Conservation (phyloP, 2,113 vertebrate genomes). For the Ceyx margarethae region DNA sequence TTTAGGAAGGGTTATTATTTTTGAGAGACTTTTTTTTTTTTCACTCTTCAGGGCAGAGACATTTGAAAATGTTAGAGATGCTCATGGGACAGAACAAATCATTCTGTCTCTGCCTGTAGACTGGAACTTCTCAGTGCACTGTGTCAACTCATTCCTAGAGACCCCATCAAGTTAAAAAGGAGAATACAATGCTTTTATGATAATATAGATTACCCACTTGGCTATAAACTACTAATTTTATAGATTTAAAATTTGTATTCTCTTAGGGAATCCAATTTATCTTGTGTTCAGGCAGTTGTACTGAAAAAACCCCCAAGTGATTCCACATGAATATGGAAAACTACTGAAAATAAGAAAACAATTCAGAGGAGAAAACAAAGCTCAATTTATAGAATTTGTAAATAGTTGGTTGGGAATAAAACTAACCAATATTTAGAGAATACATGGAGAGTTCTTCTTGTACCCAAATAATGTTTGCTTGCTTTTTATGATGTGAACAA, state of each 20-base stretch:
- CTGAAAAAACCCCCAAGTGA: background rate
- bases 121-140: background rate
- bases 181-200: background rate
- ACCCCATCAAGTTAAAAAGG: background rate
- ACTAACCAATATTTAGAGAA: background rate
- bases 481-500: background rate
- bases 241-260: background rate
- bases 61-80: background rate
- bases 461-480: background rate
- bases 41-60: background rate
- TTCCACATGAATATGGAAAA: constrained; percentile 9
- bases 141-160: background rate
- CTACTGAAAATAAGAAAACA: constrained; percentile 6
- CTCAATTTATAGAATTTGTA: constrained; percentile 5
- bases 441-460: background rate
- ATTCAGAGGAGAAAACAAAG: constrained; percentile 15
- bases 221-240: background rate
- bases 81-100: background rate
- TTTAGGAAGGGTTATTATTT: background rate
- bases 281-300: constrained; percentile 3
- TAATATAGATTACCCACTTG: background rate
- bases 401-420: background rate
- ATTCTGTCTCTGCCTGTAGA: background rate
- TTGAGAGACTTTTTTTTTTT: background rate
- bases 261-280: background rate